Conservation (phyloP, 2,113 vertebrate species). For the Rynchops niger region DNA sequence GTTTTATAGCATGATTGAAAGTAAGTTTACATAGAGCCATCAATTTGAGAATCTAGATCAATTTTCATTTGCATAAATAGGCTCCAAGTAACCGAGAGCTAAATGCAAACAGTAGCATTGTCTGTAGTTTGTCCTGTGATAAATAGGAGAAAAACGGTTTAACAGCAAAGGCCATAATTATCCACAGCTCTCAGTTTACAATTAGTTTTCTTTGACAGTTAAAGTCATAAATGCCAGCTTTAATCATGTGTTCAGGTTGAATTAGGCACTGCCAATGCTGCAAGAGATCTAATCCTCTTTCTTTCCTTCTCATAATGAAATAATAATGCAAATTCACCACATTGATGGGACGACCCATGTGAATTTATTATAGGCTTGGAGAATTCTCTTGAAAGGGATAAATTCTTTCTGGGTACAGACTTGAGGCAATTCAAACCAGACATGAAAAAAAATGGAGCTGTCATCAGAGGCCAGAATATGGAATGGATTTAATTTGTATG, state of each 20-base stretch:
- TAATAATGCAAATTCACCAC: slow-evolving; percentile 83
- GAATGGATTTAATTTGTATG: slow-evolving; percentile 82
- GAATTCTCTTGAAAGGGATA: slow-evolving; percentile 80
- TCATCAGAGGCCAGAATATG: slow-evolving; percentile 73
- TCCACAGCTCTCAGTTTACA: slow-evolving; percentile 76
- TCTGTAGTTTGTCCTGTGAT: slow-evolving; percentile 71
- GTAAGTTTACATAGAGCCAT: slow-evolving; percentile 33
- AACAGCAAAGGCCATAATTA: slow-evolving; percentile 77
- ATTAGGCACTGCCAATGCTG: slow-evolving; percentile 70
- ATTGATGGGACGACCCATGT: slow-evolving; percentile 74
- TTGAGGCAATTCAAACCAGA: slow-evolving; percentile 79
- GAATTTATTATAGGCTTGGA: slow-evolving; percentile 79
- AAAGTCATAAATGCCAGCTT: slow-evolving; percentile 80
- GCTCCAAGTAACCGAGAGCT: slow-evolving; percentile 61
- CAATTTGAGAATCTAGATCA: slow-evolving; percentile 58
- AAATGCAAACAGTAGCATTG: slow-evolving; percentile 70
- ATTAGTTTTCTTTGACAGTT: slow-evolving; percentile 81
- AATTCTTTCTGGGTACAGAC: slow-evolving; percentile 77
- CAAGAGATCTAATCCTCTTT: slow-evolving; percentile 78
- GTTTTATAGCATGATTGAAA: slow-evolving; percentile 39
- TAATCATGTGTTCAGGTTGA: slow-evolving; percentile 80
- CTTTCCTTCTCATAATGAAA: slow-evolving; percentile 79
- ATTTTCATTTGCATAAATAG: slow-evolving; percentile 71
- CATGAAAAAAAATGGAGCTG: slow-evolving; percentile 75
- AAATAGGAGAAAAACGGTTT: slow-evolving; percentile 71